Percentiles rank a stretch among this genome's conserved stretches.
Conservation (phyloP, 2,113 vertebrate species). For the Parotia lawesii region DNA sequence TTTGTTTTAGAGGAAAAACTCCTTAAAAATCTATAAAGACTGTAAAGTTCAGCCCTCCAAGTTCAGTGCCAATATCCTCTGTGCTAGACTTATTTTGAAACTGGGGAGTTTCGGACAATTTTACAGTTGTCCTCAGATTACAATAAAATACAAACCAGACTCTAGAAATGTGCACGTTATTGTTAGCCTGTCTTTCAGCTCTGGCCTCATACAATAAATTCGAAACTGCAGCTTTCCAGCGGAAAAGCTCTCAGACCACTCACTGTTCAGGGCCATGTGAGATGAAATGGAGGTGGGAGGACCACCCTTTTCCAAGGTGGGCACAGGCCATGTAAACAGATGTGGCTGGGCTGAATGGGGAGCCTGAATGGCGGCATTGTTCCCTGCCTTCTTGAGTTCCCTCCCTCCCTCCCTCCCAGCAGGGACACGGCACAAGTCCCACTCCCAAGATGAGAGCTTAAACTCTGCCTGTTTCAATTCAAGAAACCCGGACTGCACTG, state of each 20-base stretch:
- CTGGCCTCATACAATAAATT: constrained; percentile 55
- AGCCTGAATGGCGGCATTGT: constrained; percentile 74
- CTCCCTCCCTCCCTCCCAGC: not conserved
- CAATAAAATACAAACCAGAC: constrained; percentile 47
- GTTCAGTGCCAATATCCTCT: not conserved
- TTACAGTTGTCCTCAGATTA: constrained; percentile 47
- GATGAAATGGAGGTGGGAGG: constrained; percentile 56
- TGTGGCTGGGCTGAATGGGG: constrained; percentile 66
- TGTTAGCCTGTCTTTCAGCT: constrained; percentile 49
- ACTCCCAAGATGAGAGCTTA: constrained; percentile 13
- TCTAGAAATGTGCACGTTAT: constrained; percentile 34
- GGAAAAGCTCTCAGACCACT: constrained; percentile 14
- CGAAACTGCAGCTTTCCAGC: constrained; percentile 25
- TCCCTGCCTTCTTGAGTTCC: not conserved
- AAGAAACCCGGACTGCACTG: not conserved
- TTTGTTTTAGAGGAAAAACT: not conserved
- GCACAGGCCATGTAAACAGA: constrained; percentile 75
- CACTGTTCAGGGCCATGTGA: not conserved
- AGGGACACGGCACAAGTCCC: not conserved
- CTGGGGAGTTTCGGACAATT: not conserved
- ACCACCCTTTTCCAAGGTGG: constrained; percentile 58
- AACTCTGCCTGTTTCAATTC: not conserved
- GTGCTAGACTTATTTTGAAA: constrained; percentile 31
- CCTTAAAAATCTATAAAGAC: not conserved
- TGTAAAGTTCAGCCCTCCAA: not conserved